Conservation (phyloP, 2,888 invertebrate species). For the Drosophila trichaetosa region DNA sequence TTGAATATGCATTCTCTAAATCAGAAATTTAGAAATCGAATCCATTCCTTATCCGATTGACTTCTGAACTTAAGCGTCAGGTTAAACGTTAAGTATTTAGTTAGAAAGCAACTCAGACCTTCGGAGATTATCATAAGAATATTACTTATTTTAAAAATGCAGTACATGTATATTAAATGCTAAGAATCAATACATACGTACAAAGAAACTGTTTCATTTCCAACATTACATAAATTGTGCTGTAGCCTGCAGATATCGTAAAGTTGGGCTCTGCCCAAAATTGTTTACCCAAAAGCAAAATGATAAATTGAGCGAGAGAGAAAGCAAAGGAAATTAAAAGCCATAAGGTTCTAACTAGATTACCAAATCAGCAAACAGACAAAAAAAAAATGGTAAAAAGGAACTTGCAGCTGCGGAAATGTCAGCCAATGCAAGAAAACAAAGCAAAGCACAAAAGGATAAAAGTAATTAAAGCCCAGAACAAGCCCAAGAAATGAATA, state of each 20-base stretch:
- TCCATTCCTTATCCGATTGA: not conserved
- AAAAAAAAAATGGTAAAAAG: slow-evolving; percentile 17
- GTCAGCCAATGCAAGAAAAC: slow-evolving; percentile 55
- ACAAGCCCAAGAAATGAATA: slow-evolving; percentile 32
- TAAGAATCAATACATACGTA: not conserved
- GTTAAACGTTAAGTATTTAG: not conserved
- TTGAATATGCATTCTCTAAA: not conserved
- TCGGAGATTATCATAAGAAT: not conserved
- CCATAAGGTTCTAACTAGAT: slow-evolving; percentile 76
- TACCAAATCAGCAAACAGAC: slow-evolving; percentile 53
- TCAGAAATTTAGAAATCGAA: not conserved
- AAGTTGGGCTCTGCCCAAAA: slow-evolving; percentile 1
- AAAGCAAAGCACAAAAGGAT: slow-evolving; percentile 61
- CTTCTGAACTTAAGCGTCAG: not conserved
- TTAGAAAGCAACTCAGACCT: not conserved
- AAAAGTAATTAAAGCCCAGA: slow-evolving; percentile 73
- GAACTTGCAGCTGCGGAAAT: slow-evolving; percentile 61
- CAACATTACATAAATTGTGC: slow-evolving; percentile 28
- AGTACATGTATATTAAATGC: not conserved
- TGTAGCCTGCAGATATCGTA: slow-evolving; percentile 20
- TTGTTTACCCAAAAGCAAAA: slow-evolving; percentile 41
- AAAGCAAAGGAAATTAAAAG: slow-evolving; percentile 76
- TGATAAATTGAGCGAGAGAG: slow-evolving; percentile 72
- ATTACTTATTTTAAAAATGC: not conserved
- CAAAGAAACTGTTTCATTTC: slow-evolving; percentile 13